phyloP scores from a whole-genome alignment of 2,113 vertebrate genomes.

The Syngnathus typhle region DNA sequence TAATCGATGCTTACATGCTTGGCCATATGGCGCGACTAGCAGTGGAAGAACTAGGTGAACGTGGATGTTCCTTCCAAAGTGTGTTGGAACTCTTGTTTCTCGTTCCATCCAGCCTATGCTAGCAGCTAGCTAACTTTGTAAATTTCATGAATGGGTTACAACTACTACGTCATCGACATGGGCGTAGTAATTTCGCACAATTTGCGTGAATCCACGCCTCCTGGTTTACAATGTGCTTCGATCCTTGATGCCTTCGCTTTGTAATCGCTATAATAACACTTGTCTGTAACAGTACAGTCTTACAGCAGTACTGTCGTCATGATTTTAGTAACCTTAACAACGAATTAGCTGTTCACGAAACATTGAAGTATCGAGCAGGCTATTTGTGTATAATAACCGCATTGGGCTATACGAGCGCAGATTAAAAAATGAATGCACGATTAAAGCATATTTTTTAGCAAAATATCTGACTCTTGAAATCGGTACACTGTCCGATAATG shows the following conservation, averaged over 20 bases:
- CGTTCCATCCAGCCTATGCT: no score
- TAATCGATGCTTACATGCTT: constrained; percentile 58
- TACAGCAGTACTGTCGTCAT: background rate
- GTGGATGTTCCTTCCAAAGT: background rate
- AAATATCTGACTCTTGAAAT: background rate
- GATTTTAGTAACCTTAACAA: background rate
- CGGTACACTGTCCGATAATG: background rate
- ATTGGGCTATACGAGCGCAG: background rate
- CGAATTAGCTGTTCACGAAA: background rate
- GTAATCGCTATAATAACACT: background rate
- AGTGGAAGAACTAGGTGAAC: constrained; percentile 17
- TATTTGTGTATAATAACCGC: background rate
- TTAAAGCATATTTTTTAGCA: no score
- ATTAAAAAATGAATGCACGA: background rate
- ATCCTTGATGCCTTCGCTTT: background rate
- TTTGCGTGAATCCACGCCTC: constrained; percentile 1
- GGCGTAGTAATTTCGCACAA: background rate
- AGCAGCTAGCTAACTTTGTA: background rate
- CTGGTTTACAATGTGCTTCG: fast-evolving
- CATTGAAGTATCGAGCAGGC: background rate
- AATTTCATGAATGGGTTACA: background rate
- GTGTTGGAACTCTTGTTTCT: background rate
- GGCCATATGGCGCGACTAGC: constrained; percentile 52
- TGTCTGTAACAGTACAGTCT: background rate
- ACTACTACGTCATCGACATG: background rate